Evolutionary conservation across 2,797 vertebrate genomes (phyloP).

Genomic region (Molossus alvarezi): DNA sequence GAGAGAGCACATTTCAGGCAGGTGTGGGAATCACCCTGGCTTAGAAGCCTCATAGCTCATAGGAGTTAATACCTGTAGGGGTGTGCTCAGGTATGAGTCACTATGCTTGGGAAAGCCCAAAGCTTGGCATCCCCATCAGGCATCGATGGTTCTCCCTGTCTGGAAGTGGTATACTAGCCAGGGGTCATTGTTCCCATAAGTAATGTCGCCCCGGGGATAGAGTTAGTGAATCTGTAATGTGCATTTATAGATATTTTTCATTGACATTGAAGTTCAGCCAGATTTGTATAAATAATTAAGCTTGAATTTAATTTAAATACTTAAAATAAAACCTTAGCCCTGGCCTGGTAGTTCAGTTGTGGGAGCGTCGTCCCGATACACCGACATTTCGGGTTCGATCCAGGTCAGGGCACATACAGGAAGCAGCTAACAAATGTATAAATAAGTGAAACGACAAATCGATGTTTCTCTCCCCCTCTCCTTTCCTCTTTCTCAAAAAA

Average conservation of each 20-base stretch:
- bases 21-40: not conserved
- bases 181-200: not conserved
- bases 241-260: conserved; percentile 34
- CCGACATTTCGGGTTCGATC: not conserved
- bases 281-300: conserved; percentile 58
- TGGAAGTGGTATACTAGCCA: not conserved
- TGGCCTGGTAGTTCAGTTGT: not conserved
- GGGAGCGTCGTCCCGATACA: not conserved
- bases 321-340: not conserved
- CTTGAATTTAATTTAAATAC: conserved; percentile 57
- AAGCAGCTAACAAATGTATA: not conserved
- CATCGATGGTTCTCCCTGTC: not conserved
- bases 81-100: not conserved
- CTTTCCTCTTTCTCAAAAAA: not conserved
- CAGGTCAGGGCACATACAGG: not conserved
- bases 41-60: not conserved
- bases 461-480: not conserved
- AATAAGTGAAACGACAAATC: not conserved
- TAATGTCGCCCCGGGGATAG: not conserved
- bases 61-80: not conserved
- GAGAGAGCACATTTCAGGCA: not conserved
- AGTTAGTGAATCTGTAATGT: not conserved
- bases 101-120: not conserved
- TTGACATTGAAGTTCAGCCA: not conserved
- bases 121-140: not conserved